Percentiles rank a stretch among this genome's conserved stretches.
Conservation (phyloP, 1,140 invertebrate species). For the Protaetia brevitarsis region DNA sequence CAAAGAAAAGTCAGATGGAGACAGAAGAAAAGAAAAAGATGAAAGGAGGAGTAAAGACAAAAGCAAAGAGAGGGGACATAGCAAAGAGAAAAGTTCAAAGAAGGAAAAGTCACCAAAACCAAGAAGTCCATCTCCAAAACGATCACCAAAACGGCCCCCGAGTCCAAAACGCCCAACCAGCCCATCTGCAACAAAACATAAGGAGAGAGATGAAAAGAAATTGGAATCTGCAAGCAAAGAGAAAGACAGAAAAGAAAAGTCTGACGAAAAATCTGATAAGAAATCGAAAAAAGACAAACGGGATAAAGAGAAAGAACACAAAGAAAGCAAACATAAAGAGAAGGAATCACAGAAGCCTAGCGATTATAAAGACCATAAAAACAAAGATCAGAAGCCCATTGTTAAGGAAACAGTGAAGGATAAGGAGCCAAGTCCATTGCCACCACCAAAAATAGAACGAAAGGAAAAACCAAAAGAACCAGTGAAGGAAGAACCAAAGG, state of each 20-base stretch:
- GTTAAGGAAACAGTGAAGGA: conserved; percentile 29
- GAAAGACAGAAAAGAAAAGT: conserved; percentile 37
- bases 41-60: conserved; percentile 59
- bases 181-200: conserved; percentile 52
- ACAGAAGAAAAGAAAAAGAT: conserved; percentile 60
- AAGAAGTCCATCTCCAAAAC: conserved; percentile 36
- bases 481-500: conserved; percentile 39
- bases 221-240: conserved; percentile 48
- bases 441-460: conserved; percentile 25
- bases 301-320: conserved; percentile 39
- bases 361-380: conserved; percentile 39
- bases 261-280: conserved; percentile 17
- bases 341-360: conserved; percentile 30
- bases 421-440: conserved; percentile 23
- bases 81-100: conserved; percentile 47
- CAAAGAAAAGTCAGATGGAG: conserved; percentile 57
- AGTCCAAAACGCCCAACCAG: conserved; percentile 59
- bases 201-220: conserved; percentile 52
- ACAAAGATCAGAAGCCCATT: conserved; percentile 36
- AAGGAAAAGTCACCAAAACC: conserved; percentile 36
- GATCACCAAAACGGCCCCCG: conserved; percentile 48
- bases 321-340: conserved; percentile 30
- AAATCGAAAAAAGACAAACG: conserved; percentile 50
- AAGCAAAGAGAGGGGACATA: conserved; percentile 64
- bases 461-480: conserved; percentile 34